Base-by-base conservation (phyloP, 2,113 vertebrate genomes). In the Sisor rabdophorus region DNA sequence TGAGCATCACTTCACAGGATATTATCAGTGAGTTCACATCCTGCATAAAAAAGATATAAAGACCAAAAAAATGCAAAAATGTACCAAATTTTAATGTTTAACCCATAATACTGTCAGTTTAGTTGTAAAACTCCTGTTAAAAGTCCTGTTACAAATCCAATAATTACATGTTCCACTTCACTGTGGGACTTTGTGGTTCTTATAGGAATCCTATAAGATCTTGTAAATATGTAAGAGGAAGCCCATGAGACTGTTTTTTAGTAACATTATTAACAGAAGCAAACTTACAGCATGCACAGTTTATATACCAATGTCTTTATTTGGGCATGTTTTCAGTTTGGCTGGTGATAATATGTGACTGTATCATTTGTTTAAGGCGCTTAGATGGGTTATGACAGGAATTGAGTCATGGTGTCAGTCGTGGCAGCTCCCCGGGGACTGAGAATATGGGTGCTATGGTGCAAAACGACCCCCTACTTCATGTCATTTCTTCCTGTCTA, bases 391-490 rank as follows among this genome's bases (percentile, higher is more conserved):
- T 65, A 64, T 78, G 73, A 59, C 75, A 75, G 65, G 55, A 50
- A 24, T 59, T 82, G 80, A 82, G 44, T 82, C 44, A 44, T 84
- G 64, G 79, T 64, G 32, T 60, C 80, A 78, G 80, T 72, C 24
- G 20, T 79, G 69, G 70, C 84, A 78, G 80, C 80, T 85, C 58
- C 52, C 36, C 55, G 56, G 73, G 75, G 59, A 71, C 59, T 61
- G 79, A 75, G 60, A 76, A 81, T 40, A 48, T 4, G 68, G 71
- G 68, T 50, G 54, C 79, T 59, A 73, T 54, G 48, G n/a, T 69
- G 72, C 60, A 72, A 80, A 81, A 81, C 20, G 74, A 83, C 73
- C 71, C 75, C 76, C 80, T 58, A 59, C 67, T 56, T 84, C 74
- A 74, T 60, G 79, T 71, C 77, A 83, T 73, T 20, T 48, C 59